These are phyloP conservation scores for Tipula vernalis DNA, from an alignment of 2,888 invertebrate species.

Conservation along the genomic window DNA sequence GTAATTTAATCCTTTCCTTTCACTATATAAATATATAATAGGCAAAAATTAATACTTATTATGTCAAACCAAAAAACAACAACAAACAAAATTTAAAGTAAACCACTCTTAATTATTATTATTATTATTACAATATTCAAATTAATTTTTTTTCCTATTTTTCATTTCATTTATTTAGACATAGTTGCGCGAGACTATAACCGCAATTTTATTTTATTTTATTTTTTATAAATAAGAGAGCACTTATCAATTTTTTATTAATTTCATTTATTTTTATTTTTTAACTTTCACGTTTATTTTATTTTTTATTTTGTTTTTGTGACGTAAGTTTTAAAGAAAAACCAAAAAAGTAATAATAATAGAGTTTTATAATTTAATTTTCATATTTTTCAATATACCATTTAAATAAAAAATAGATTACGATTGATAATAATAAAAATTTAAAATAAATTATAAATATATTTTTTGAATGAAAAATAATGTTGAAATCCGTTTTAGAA, in stretches of 20 bases:
- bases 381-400: conserved; percentile 28
- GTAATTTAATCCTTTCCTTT: background rate
- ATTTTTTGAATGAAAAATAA: background rate
- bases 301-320: background rate
- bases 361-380: background rate
- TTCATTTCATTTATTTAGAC: background rate
- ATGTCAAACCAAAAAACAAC: background rate
- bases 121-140: background rate
- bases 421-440: conserved; percentile 26
- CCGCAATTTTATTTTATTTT: background rate
- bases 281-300: conserved; percentile 16
- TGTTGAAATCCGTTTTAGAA: background rate
- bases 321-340: conserved; percentile 13
- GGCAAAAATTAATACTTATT: background rate
- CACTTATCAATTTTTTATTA: background rate
- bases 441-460: conserved; percentile 25
- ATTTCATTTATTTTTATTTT: background rate
- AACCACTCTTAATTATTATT: background rate
- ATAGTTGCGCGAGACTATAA: background rate
- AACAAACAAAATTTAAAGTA: background rate
- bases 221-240: background rate
- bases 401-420: conserved; percentile 26
- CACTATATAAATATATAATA: background rate
- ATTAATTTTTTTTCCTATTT: background rate
- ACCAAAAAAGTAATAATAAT: background rate